Evolutionary conservation across 2,888 invertebrate genomes (phyloP).

Genomic region (Pammene fasciana): DNA sequence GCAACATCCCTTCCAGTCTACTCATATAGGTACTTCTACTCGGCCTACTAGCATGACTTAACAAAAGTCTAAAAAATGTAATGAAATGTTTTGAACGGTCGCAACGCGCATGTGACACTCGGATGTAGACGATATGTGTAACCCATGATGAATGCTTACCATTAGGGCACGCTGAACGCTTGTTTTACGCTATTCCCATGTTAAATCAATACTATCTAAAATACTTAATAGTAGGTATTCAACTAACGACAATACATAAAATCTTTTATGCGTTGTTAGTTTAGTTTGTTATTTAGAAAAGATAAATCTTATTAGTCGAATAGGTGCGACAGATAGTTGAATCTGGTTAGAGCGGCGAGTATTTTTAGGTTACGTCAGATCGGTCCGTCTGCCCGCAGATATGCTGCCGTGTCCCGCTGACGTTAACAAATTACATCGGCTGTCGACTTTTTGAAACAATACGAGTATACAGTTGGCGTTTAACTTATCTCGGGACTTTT

Average conservation of each 20-base stretch:
- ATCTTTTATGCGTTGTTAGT: not conserved
- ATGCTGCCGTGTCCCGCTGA: slow-evolving; percentile 62
- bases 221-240: too few relatives aligned
- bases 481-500: slow-evolving; percentile 80
- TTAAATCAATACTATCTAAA: too few relatives aligned
- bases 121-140: too few relatives aligned
- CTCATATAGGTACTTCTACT: too few relatives aligned
- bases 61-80: too few relatives aligned
- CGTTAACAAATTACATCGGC: slow-evolving; percentile 81
- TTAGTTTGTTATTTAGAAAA: slow-evolving; percentile 58
- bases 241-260: slow-evolving; percentile 61
- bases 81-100: too few relatives aligned
- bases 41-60: too few relatives aligned
- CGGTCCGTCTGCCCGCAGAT: slow-evolving; percentile 54
- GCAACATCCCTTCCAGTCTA: too few relatives aligned
- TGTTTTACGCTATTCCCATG: too few relatives aligned
- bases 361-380: slow-evolving; percentile 73
- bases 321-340: slow-evolving; percentile 65
- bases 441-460: slow-evolving; percentile 81
- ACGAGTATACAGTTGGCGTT: slow-evolving; percentile 81
- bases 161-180: too few relatives aligned
- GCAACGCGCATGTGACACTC: too few relatives aligned
- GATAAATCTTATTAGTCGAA: slow-evolving; percentile 74
- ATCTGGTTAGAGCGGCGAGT: slow-evolving; percentile 57
- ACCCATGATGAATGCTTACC: too few relatives aligned